These are phyloP conservation scores for Hoplias malabaricus DNA, from an alignment of 2,113 vertebrate species.

Conservation along the genomic window DNA sequence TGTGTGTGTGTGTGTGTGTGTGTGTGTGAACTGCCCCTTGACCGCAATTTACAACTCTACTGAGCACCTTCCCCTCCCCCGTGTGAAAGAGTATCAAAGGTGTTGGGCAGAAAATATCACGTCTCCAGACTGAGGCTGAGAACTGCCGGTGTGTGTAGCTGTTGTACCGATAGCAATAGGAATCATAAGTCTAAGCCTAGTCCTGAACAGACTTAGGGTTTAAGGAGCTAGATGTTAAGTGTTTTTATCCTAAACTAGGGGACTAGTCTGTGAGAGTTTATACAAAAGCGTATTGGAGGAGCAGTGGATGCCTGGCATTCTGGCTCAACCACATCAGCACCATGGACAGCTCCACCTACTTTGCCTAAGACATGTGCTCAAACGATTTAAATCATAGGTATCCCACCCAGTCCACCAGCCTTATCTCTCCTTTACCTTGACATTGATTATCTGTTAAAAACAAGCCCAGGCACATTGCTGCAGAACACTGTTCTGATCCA, in stretches of 20 bases:
- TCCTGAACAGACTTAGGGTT: too few relatives aligned
- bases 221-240: too few relatives aligned
- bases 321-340: conserved; percentile 21
- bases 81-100: conserved; percentile 37
- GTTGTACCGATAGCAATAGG: neutral
- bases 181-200: too few relatives aligned
- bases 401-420: too few relatives aligned
- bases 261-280: too few relatives aligned
- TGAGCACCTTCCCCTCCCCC: conserved; percentile 12
- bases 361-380: neutral
- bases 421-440: too few relatives aligned
- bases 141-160: neutral
- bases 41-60: conserved; percentile 52
- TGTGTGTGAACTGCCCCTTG: conserved; percentile 38
- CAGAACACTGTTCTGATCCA: neutral
- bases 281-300: too few relatives aligned
- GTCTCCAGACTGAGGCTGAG: conserved; percentile 27
- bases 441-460: too few relatives aligned
- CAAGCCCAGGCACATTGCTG: neutral
- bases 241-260: too few relatives aligned
- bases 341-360: conserved; percentile 30
- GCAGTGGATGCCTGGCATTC: neutral
- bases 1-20: conserved; percentile 30
- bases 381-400: neutral
- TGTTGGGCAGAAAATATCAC: conserved; percentile 34